Conservation (phyloP, 2,797 vertebrate genomes). For the Tapirus indicus region DNA sequence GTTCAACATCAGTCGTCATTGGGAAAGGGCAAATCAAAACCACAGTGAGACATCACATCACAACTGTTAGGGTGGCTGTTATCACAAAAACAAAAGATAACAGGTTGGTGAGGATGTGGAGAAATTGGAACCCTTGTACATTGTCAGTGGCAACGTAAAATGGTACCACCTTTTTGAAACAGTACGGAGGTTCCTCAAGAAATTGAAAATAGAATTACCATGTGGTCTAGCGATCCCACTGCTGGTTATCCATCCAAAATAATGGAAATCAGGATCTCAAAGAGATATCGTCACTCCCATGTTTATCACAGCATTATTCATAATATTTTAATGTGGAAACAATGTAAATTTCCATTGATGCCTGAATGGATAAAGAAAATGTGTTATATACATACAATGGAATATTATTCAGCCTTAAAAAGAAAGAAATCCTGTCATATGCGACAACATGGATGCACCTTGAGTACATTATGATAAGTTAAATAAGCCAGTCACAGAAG, state of each 20-base stretch:
- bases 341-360: not conserved
- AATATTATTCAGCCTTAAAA: not conserved
- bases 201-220: not conserved
- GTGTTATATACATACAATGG: not conserved
- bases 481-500: not conserved
- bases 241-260: not conserved
- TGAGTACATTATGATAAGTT: not conserved
- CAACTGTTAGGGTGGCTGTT: no score
- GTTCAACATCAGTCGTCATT: no score
- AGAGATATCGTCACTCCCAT: not conserved
- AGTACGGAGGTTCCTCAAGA: not conserved
- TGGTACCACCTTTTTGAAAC: not conserved
- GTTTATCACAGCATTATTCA: not conserved
- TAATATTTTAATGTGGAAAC: not conserved
- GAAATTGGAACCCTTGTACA: not conserved
- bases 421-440: not conserved
- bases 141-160: not conserved
- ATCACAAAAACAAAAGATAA: no score
- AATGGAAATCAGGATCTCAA: not conserved
- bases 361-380: not conserved
- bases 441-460: not conserved
- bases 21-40: no score
- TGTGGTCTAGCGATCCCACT: not conserved
- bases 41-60: no score
- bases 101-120: not conserved